Evolutionary conservation across 2,888 invertebrate genomes (phyloP).

Genomic region (Linyphia triangularis): DNA sequence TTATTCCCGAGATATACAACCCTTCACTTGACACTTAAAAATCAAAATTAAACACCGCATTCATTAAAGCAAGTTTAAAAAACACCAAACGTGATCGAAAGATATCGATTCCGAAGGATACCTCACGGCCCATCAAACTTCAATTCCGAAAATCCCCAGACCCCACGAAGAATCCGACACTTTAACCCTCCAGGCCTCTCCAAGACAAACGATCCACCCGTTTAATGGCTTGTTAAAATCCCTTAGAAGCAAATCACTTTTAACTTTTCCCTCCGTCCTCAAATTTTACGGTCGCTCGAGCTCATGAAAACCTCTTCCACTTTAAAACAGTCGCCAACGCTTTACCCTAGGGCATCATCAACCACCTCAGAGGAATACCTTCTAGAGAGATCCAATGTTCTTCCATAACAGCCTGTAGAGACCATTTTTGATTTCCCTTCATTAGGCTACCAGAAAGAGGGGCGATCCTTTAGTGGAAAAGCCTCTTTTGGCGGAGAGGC

Average conservation of each 20-base stretch:
- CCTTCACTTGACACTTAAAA: too few species aligned
- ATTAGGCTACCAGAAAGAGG: slow-evolving; percentile 1
- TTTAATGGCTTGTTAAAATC: slow-evolving; percentile 55
- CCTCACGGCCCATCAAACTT: slow-evolving; percentile 32
- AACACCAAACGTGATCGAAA: slow-evolving; percentile 23
- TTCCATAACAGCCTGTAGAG: slow-evolving; percentile 12
- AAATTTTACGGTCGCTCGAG: slow-evolving; percentile 22
- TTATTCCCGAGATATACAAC: too few species aligned
- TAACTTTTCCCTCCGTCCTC: slow-evolving; percentile 11
- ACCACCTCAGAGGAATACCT: background rate
- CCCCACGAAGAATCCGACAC: slow-evolving; percentile 1
- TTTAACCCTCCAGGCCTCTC: background rate
- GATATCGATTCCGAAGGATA: background rate
- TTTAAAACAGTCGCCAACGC: background rate
- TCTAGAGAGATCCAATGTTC: background rate
- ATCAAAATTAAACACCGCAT: too few species aligned
- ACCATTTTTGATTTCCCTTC: slow-evolving; percentile 26
- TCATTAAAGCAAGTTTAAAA: slow-evolving; percentile 1
- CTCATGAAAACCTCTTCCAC: background rate
- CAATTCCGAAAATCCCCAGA: background rate
- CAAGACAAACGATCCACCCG: slow-evolving; percentile 39
- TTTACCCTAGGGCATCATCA: background rate
- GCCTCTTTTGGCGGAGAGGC: background rate
- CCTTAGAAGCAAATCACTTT: slow-evolving; percentile 39
- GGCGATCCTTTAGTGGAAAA: background rate